Base-by-base conservation (phyloP, 2,888 invertebrate species). In the Lochmaea crataegi region DNA sequence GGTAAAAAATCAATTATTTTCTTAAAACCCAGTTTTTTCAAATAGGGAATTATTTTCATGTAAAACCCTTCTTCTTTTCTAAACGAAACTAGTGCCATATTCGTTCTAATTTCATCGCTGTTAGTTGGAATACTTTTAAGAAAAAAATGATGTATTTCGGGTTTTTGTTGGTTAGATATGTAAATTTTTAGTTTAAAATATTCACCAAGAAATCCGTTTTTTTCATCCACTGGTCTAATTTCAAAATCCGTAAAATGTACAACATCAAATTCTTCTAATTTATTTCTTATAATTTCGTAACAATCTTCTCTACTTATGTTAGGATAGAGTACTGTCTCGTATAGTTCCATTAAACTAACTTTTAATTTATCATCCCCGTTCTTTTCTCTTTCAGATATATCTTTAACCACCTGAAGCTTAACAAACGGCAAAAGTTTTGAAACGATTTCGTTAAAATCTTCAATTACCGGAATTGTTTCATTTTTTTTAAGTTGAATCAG, bases 31-130 rank as follows among this genome's bases (percentile, higher is more conserved):
- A 60, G 76, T 75, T 51, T 82, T 76, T 0, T 88, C 87, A 76
- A 41, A 63, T 68, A 42, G 0, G 88, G 78, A 7, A 89, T 78
- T 65, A 87, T 80, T 9, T 65, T 73, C 56, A 83, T 80, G 75
- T 88, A 90, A 41, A 89, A 86, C 0, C 80, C 80, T 41, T 77
- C 72, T 74, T 83, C 83, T 71, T 82, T 82, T 67, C 76, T 78
- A 69, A 82, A 82, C 2, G 76, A 66, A 9, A 38, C 2, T n/a
- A 3, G 16, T 16, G 68, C 79, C 60, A 77, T 76, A 22, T 14
- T 32, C 58, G 69, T 76, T 26, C 76, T 64, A 6, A 80, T 71
- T 26, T 80, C 71, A 9, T 80, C 75, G 41, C 66, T 75, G n/a
- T 73, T 73, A 48, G 72, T 73, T 0, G 82, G 82, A 22, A 77